Base-by-base conservation (phyloP, 2,113 vertebrate species). In the Mastomys natalensis region DNA sequence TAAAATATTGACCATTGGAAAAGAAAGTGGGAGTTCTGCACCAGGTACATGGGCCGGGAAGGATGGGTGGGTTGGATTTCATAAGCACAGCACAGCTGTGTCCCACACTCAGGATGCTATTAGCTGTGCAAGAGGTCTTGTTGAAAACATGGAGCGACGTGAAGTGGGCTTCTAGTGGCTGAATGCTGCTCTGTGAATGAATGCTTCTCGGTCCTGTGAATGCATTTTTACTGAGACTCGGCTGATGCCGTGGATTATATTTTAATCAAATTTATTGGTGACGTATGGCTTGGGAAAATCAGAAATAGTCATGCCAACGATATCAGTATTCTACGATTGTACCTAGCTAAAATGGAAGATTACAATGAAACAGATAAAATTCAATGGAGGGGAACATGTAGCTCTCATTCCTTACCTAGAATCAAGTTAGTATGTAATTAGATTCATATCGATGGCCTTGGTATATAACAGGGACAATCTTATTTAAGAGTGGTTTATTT, bases 311-410 rank as follows among this genome's bases (percentile, higher is more conserved):
- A 80, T 64, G 45, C 16, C 48, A 91, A 34, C 34, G 48, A 66
- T 62, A 76, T 62, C 8, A 72, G 7, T 73, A 87, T 77, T 95
- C 81, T 86, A 93, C 95, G 81, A 68, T 87, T 73, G 76, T 92
- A 76, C 40, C 16, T 64, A n/a, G 10, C 21, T 90, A 76, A 51
- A 90, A 90, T 76, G 37, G 3, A n/a, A 91, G 17, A 4, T 88
- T 90, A 77, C 21, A 81, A 10, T 72, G 76, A 60, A 51, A 94
- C 17, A 80, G n/a, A 78, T 62, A 74, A 53, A 85, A 85, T 77
- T 58, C 48, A 97, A 8, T 81, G 24, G 15, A 91, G 91, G 74
- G 73, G 5, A 82, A 43, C n/a, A 58, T 95, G 8, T 64, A 73
- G 15, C n/a, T 40, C 62, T 87, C 43, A 43, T 58, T 91, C 13